Evolutionary conservation across 2,797 vertebrate species (phyloP).

Genomic region (Pitangus sulphuratus): DNA sequence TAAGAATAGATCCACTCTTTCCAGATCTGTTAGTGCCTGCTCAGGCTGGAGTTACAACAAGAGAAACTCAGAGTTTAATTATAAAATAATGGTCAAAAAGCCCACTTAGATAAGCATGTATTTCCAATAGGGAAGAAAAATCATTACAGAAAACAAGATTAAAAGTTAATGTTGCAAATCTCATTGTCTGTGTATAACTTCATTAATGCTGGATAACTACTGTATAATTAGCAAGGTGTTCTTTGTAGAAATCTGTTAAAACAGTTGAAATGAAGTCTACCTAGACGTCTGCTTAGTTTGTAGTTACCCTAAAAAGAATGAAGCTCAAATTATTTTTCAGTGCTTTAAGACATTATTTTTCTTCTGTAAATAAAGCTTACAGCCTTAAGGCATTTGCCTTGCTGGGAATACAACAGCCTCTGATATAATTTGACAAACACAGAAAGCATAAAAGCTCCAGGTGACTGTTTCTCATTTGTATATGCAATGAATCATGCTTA

Average conservation of each 20-base stretch:
- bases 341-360: not conserved
- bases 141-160: conserved; percentile 58
- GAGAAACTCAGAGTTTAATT: conserved; percentile 46
- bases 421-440: not conserved
- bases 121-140: conserved; percentile 59
- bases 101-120: conserved; percentile 41
- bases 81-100: conserved; percentile 14
- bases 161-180: conserved; percentile 66
- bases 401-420: not conserved
- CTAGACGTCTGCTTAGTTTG: not conserved
- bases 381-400: not conserved
- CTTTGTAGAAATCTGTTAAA: not conserved
- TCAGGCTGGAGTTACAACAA: not conserved
- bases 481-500: not conserved
- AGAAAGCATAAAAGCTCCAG: not conserved
- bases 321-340: not conserved
- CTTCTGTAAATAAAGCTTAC: not conserved
- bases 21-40: not conserved
- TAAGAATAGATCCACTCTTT: not conserved
- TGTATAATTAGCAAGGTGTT: not conserved
- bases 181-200: conserved; percentile 32
- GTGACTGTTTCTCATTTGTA: not conserved
- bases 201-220: conserved; percentile 38
- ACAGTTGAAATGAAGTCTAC: not conserved
- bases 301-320: not conserved